phyloP scores from a whole-genome alignment of 2,797 vertebrate species.

The Chromobotia macracanthus region DNA sequence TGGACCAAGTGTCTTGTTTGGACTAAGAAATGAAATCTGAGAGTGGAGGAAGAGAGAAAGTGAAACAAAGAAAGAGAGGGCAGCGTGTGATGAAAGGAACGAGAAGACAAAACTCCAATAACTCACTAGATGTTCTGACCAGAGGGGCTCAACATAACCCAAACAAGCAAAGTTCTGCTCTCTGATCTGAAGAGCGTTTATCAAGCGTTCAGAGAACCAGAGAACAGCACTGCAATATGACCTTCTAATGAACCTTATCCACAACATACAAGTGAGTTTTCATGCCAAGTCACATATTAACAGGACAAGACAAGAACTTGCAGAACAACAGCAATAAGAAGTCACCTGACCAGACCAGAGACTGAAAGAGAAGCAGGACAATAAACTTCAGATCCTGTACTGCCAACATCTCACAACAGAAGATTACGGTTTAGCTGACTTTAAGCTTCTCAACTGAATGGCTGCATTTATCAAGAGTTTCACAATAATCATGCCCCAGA shows the following conservation, averaged over 20 bases:
- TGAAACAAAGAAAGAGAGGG: constrained; percentile 1
- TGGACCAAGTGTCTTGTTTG: constrained; percentile 22
- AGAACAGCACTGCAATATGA: constrained; percentile 32
- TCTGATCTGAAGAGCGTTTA: constrained; percentile 45
- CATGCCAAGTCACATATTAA: constrained; percentile 35
- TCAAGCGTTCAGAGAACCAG: constrained; percentile 29
- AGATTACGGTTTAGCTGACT: background rate
- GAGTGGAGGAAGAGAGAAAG: constrained; percentile 14
- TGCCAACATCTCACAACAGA: constrained; percentile 12
- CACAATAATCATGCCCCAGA: background rate
- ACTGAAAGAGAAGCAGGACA: constrained; percentile 1
- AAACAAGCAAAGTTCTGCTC: constrained; percentile 40
- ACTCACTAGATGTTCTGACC: constrained; percentile 35
- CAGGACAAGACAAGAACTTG: constrained; percentile 50
- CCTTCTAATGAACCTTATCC: constrained; percentile 35
- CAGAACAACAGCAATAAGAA: constrained; percentile 28
- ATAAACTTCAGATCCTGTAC: background rate
- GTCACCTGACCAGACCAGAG: constrained; percentile 18
- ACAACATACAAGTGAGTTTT: constrained; percentile 28
- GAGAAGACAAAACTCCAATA: constrained; percentile 27
- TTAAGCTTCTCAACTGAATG: constrained; percentile 5
- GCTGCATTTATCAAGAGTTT: background rate
- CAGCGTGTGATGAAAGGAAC: constrained; percentile 29
- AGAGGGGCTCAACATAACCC: constrained; percentile 36
- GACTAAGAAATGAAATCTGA: constrained; percentile 25